phyloP scores from a whole-genome alignment of 1,140 invertebrate genomes.

The Drosophila ficusphila region DNA sequence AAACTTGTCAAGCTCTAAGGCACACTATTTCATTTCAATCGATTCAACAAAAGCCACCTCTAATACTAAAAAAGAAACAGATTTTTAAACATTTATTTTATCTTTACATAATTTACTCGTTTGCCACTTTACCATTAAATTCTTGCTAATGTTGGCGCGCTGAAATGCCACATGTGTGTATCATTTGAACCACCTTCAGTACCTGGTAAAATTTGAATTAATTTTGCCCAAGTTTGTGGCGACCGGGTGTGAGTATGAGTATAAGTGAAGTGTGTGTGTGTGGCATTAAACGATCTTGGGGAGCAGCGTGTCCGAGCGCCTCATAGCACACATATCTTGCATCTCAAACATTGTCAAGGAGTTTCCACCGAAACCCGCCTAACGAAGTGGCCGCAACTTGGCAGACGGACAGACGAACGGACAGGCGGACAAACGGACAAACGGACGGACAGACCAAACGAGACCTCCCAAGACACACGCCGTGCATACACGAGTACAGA shows the following conservation, averaged over 20 bases:
- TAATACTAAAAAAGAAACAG: too few species aligned
- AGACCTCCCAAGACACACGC: constrained; percentile 47
- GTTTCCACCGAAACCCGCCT: constrained; percentile 68
- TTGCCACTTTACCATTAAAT: neutral
- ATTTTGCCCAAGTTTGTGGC: neutral
- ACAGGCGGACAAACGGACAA: too few species aligned
- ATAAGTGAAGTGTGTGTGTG: too few species aligned
- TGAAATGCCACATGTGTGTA: neutral
- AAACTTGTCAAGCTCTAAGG: too few species aligned
- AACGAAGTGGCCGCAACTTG: constrained; percentile 71
- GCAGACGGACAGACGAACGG: too few species aligned
- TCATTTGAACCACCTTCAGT: neutral
- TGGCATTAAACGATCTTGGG: constrained; percentile 1
- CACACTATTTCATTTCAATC: too few species aligned
- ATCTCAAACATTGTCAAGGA: constrained; percentile 73
- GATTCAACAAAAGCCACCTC: too few species aligned
- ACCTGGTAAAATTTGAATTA: neutral
- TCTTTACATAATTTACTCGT: too few species aligned
- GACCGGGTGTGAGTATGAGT: too few species aligned
- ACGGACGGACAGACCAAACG: too few species aligned
- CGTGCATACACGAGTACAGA: constrained; percentile 55
- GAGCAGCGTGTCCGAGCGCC: neutral
- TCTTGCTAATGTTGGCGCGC: neutral
- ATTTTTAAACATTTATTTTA: too few species aligned
- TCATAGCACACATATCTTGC: constrained; percentile 16